Percentiles rank a stretch among this genome's conserved stretches.
Evolutionary conservation across 23 tunicate genomes (phyloP).

Genomic region (Ciona savignyi): DNA sequence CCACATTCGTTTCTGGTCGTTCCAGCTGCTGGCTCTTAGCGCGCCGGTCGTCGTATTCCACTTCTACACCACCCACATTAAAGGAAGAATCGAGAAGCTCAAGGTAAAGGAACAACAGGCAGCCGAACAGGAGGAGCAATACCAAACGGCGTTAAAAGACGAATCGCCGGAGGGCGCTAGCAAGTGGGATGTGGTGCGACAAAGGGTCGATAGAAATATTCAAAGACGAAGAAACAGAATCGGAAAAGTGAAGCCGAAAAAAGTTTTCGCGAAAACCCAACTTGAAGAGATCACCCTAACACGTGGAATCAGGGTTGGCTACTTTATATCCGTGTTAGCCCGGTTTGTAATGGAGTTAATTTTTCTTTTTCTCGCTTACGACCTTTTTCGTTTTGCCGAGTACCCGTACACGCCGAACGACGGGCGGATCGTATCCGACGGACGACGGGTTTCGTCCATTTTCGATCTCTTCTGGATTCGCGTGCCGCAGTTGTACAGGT

Average conservation of each 20-base stretch:
- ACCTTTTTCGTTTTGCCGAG: slow-evolving; percentile 65
- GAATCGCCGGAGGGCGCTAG: neutral
- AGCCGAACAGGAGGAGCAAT: slow-evolving; percentile 19
- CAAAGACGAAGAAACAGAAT: slow-evolving; percentile 19
- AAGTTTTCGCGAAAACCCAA: slow-evolving; percentile 23
- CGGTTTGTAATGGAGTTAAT: slow-evolving; percentile 41
- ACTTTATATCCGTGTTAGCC: slow-evolving; percentile 38
- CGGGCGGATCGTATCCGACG: slow-evolving; percentile 36
- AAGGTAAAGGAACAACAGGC: slow-evolving; percentile 16
- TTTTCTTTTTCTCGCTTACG: slow-evolving; percentile 58
- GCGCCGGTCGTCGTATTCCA: slow-evolving; percentile 64
- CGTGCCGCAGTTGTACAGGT: slow-evolving; percentile 70
- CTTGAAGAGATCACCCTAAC: slow-evolving; percentile 31
- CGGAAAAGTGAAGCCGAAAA: slow-evolving; percentile 37
- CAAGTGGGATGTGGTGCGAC: slow-evolving; percentile 16
- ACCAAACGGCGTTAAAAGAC: neutral
- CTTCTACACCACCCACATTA: slow-evolving; percentile 46
- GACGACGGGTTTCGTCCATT: slow-evolving; percentile 23
- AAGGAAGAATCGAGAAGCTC: slow-evolving; percentile 50
- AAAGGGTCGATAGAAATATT: neutral
- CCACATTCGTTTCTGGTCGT: slow-evolving; percentile 92
- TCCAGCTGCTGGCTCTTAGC: slow-evolving; percentile 66
- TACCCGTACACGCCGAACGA: slow-evolving; percentile 27
- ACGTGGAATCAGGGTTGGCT: slow-evolving; percentile 34
- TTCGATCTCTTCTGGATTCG: slow-evolving; percentile 54